Evolutionary conservation across 2,888 invertebrate genomes (phyloP), one percentile per base, ranked within the genome.

Genomic region (Isotomurus palustris): DNA sequence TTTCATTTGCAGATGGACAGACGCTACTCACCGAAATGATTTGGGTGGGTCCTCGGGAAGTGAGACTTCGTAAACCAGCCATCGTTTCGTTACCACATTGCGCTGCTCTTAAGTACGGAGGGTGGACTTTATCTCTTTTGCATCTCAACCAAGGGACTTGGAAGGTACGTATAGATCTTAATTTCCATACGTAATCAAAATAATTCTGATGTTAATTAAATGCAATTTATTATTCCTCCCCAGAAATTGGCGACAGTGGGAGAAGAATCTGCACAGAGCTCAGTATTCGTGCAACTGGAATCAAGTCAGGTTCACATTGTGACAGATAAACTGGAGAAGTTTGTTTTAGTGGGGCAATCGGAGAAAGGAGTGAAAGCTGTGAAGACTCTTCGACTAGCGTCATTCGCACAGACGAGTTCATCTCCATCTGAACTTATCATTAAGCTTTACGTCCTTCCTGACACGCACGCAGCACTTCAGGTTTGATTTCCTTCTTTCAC

Each of bases 201-300:
- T 50, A 35, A 50, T 35, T 28, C n/a, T n/a, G n/a, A 27, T 47
- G 12, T 17, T 38, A n/a, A 25, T 52, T 43, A n/a, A n/a, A n/a
- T n/a, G n/a, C n/a, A n/a, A n/a, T n/a, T 47, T 25, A 51, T 41
- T 28, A 19, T 54, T 47, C 70, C 80, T 50, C n/a, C 10, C 14
- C 78, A 80, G 72, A 81, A 79, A 67, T 78, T 83, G 28, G 81
- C 85, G 22, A 84, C 83, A 14, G 76, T 91, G 36, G 91, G 91
- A 1, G 86, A 88, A 72, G 91, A 92, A 77, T 90, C 88, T 28
- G 86, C 90, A 71, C 89, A 89, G 76, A 88, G 91, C 22, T 89
- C 91, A 8, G 84, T 95, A 60, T 96, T 92, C 76, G 89, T 91
- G 49, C 96, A 97, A 80, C 80, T 96, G 72, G 96, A 97, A 76